Base-by-base conservation (phyloP, 2,113 vertebrate genomes). In the Trachemys scripta region DNA sequence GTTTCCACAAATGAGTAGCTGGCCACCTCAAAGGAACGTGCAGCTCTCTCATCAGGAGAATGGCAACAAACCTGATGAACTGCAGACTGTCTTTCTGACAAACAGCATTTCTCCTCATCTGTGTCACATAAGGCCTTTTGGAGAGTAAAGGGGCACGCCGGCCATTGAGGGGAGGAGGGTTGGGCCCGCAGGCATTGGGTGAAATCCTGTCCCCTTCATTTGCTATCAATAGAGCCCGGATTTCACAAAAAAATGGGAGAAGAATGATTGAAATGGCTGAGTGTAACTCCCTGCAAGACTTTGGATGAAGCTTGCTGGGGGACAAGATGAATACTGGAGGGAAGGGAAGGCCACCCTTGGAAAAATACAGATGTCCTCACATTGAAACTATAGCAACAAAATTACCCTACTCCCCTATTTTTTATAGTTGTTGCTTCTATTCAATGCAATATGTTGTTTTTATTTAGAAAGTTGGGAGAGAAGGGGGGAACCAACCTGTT, bases 361-460 rank as follows among this genome's bases (percentile, higher is more conserved):
- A 97, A 94, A 97, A 97, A 94, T 45, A 94, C 81, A 92, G 42
- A 82, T 93, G 59, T 65, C 80, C 69, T 95, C 72, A 42, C 85
- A 88, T 79, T 95, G 97, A 98, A 97, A 96, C 94, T 91, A 80
- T 90, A 97, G 93, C 90, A 91, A 85, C 87, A 83, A 83, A 88
- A 83, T 96, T 94, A 97, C 96, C 96, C 95, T 53, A 31, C 8
- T 3, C 57, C n/a, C 72, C 51, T 65, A 76, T 69, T 65, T 90
- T 93, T 94, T 95, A 90, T 98, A 96, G 96, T 96, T 95, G 96
- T 97, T 98, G 94, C 95, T 97, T 98, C 97, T 96, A 97, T 98
- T 97, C 96, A 91, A 89, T 98, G 96, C 98, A 98, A 98, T 98
- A 98, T 98, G 97, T 98, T 98, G 96, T 98, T 98, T 97, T 96